Evolutionary conservation across 2,113 vertebrate genomes (phyloP), one percentile per base, ranked within the genome.

Genomic region (Dipodomys ordii): DNA sequence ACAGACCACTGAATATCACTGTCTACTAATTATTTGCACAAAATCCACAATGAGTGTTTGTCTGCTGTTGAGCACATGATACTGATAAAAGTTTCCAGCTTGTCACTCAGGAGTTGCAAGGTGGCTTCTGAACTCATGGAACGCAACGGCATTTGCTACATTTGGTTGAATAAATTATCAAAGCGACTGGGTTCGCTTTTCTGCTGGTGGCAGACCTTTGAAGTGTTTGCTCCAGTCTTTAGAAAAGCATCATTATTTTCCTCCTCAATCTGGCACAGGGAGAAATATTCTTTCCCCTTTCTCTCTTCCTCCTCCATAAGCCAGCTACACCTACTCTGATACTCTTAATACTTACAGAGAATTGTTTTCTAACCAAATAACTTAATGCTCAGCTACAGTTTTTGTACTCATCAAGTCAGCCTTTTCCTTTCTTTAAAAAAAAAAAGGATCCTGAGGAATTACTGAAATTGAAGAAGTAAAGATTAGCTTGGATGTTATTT

Each of bases 401-500:
- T 69, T 77, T 60, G 3, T 68, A 86, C 84, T 79, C 30, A 86
- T 23, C 46, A 60, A 64, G 53, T 87, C 28, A 74, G 35, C 57
- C 64, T 88, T 83, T 92, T 92, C 86, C 13, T 81, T 62, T 69
- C 78, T 25, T 89, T 49, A 57, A 57, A 57, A 16, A 57, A 57
- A 18, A 16, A 57, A 57, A 57, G 15, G 53, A 57, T 57, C 15
- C 39, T 91, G 22, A 87, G 90, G 49, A 82, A 92, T 82, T 84
- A 72, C 9, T 82, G 74, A 57, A 67, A 74, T 16, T 65, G 28
- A 90, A 69, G 28, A 73, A 83, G 27, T 44, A 0, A 60, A 7
- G 23, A 67, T 74, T 72, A 67, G 27, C 74, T 88, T 96, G 62
- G 4, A 49, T 92, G 91, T 84, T 84, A 76, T 87, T 83, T 81